Evolutionary conservation across 2,113 vertebrate species (phyloP).

Genomic region (Psittacula cyanocephala): DNA sequence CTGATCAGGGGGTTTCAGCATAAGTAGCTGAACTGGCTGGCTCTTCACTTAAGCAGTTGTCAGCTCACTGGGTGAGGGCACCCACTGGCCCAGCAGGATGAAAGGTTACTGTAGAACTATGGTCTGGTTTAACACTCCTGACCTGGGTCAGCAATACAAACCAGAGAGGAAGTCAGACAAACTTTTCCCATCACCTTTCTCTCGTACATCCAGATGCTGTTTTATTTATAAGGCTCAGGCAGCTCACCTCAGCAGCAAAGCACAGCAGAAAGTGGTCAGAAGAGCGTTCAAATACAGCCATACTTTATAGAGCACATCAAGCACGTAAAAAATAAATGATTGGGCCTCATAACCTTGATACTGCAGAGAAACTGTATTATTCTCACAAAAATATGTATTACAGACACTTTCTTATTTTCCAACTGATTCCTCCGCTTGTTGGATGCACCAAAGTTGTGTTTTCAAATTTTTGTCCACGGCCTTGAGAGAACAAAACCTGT

Average conservation of each 20-base stretch:
- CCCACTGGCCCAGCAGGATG: rapidly evolving
- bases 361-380: not conserved
- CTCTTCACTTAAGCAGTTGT: not conserved
- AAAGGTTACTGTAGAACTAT: not conserved
- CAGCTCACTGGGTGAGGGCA: not conserved
- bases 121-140: not conserved
- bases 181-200: not conserved
- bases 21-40: not conserved
- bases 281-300: not conserved
- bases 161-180: not conserved
- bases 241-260: not conserved
- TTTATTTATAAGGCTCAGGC: not conserved
- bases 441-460: not conserved
- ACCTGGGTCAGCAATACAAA: not conserved
- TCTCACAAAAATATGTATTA: not conserved
- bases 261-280: not conserved
- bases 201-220: not conserved
- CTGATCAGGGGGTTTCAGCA: not conserved
- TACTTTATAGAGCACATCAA: not conserved
- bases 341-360: not conserved
- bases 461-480: not conserved
- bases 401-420: not conserved
- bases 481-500: not conserved
- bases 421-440: not conserved
- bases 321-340: not conserved